Evolutionary conservation across 1,140 invertebrate genomes (phyloP).

Genomic region (Lordiphosa clarofinis): DNA sequence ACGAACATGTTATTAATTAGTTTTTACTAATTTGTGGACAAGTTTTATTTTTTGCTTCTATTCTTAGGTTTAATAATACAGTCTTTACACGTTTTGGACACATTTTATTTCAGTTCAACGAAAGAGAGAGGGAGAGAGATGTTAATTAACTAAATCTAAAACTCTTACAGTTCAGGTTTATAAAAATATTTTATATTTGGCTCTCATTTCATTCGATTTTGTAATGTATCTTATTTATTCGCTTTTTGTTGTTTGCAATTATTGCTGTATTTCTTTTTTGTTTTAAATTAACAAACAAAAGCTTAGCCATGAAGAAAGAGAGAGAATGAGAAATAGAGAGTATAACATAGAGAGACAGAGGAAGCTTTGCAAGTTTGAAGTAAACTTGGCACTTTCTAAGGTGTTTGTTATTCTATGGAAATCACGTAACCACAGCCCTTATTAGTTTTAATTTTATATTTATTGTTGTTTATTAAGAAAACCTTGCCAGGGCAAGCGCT

Average conservation of each 20-base stretch:
- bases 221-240: conserved; percentile 43
- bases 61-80: conserved; percentile 23
- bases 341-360: conserved; percentile 10
- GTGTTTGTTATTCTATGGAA: conserved; percentile 43
- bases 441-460: conserved; percentile 15
- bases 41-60: conserved; percentile 30
- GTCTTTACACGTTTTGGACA: conserved; percentile 27
- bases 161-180: conserved; percentile 23
- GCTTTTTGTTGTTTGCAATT: conserved; percentile 48
- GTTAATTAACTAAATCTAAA: conserved; percentile 39
- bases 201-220: conserved; percentile 42
- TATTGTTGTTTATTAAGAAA: conserved; percentile 2
- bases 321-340: conserved; percentile 14
- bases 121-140: conserved; percentile 13
- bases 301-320: conserved; percentile 17
- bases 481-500: conserved; percentile 1
- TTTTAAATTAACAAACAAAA: conserved; percentile 57
- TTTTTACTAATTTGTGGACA: conserved; percentile 50
- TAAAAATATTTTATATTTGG: conserved; percentile 26
- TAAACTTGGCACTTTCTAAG: conserved; percentile 57
- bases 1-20: conserved; percentile 21
- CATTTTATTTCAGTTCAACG: conserved; percentile 32
- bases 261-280: conserved; percentile 59
- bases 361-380: conserved; percentile 25
- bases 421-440: conserved; percentile 17